Conservation (phyloP, 2,797 vertebrate species). For the Percopsis omiscomaycus region DNA sequence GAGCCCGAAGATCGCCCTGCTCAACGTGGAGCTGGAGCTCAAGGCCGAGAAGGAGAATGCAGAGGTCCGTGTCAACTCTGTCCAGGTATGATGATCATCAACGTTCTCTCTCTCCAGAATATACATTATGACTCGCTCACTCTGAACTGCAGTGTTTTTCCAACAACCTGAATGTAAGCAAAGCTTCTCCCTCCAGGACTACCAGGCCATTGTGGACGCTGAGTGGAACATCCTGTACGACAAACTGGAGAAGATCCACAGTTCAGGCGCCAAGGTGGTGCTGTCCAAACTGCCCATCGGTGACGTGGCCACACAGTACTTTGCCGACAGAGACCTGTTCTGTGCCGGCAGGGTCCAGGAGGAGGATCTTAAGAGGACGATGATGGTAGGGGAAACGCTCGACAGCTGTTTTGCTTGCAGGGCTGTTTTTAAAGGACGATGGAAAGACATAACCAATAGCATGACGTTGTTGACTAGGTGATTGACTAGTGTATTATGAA, state of each 20-base stretch:
- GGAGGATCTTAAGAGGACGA: conserved; percentile 95
- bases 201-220: conserved; percentile 96
- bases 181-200: conserved; percentile 78
- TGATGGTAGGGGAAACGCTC: conserved; percentile 84
- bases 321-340: conserved; percentile 96
- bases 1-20: conserved; percentile 87
- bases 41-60: conserved; percentile 98
- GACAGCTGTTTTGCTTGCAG: neutral
- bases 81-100: conserved; percentile 77
- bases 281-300: conserved; percentile 92
- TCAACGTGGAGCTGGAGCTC: conserved; percentile 95
- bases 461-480: too few species aligned
- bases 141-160: neutral
- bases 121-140: too few species aligned
- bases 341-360: conserved; percentile 94
- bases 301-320: conserved; percentile 96
- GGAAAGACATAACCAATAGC: too few species aligned
- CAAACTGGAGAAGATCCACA: conserved; percentile 92
- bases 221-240: conserved; percentile 98
- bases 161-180: too few species aligned
- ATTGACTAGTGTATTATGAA: too few species aligned
- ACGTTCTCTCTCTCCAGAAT: neutral
- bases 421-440: neutral
- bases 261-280: conserved; percentile 93
- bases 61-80: conserved; percentile 88